phyloP scores from a whole-genome alignment of 2,113 vertebrate species.

The Phalacrocorax carbo region DNA sequence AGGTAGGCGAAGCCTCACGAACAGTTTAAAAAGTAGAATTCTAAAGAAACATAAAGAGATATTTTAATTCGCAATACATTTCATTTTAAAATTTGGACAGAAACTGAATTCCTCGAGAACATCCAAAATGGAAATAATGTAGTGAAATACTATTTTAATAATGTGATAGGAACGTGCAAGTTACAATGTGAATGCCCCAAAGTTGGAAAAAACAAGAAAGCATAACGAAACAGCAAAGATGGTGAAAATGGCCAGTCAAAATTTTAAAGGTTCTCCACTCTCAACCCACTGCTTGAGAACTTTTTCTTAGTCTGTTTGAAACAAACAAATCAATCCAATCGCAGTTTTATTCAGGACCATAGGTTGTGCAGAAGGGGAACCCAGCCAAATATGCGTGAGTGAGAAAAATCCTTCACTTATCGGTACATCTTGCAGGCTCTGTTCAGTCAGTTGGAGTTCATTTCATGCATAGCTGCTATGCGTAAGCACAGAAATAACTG shows the following conservation, averaged over 20 bases:
- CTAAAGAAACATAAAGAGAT: not conserved
- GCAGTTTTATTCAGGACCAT: not conserved
- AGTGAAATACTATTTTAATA: not conserved
- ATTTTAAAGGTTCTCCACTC: not conserved
- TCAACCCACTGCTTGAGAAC: not conserved
- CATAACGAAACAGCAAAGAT: not conserved
- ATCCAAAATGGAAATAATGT: not conserved
- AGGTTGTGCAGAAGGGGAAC: not conserved
- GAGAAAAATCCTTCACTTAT: not conserved
- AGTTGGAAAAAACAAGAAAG: not conserved
- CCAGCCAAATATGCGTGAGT: not conserved
- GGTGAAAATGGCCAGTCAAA: not conserved
- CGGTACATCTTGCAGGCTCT: not conserved
- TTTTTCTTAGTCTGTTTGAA: not conserved
- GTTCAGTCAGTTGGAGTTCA: not conserved
- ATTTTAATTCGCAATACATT: not conserved
- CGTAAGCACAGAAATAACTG: not conserved
- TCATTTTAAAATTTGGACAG: not conserved
- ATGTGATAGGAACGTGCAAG: not conserved
- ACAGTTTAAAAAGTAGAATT: not conserved
- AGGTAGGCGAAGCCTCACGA: not conserved
- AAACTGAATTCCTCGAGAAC: not conserved
- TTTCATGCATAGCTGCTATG: not conserved
- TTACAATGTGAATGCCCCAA: not conserved
- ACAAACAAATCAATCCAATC: not conserved